phyloP scores from a whole-genome alignment of 2,797 vertebrate genomes.

The Syncerus caffer region DNA sequence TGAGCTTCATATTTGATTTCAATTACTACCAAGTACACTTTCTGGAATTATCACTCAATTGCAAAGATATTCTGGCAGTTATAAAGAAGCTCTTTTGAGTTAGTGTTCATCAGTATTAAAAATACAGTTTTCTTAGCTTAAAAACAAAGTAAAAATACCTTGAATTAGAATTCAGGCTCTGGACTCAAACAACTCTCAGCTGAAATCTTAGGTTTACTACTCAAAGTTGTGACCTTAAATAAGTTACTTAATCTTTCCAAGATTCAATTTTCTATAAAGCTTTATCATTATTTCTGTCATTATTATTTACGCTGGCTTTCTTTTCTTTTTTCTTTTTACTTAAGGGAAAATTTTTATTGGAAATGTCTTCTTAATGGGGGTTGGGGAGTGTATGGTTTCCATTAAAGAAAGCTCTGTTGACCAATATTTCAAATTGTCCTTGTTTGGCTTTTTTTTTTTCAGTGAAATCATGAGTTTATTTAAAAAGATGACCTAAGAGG shows the following conservation, averaged over 20 bases:
- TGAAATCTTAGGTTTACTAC: not conserved
- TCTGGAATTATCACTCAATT: not conserved
- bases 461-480: constrained; percentile 37
- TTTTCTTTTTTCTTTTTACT: not conserved
- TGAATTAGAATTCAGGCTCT: not conserved
- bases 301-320: not conserved
- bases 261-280: not conserved
- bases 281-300: not conserved
- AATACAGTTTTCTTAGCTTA: not conserved
- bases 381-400: not conserved
- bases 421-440: not conserved
- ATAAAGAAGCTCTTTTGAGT: not conserved
- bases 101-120: not conserved
- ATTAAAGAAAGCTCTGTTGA: not conserved
- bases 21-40: not conserved
- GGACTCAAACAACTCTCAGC: not conserved
- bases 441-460: not conserved
- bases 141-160: not conserved
- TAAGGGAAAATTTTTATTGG: not conserved
- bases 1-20: not conserved
- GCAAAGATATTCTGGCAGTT: not conserved
- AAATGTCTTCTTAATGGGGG: not conserved
- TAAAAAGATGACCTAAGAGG: not conserved
- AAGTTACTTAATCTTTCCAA: not conserved
- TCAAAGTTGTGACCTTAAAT: not conserved